phyloP scores from a whole-genome alignment of 2,888 invertebrate species.

The Habroteleia sp. region DNA sequence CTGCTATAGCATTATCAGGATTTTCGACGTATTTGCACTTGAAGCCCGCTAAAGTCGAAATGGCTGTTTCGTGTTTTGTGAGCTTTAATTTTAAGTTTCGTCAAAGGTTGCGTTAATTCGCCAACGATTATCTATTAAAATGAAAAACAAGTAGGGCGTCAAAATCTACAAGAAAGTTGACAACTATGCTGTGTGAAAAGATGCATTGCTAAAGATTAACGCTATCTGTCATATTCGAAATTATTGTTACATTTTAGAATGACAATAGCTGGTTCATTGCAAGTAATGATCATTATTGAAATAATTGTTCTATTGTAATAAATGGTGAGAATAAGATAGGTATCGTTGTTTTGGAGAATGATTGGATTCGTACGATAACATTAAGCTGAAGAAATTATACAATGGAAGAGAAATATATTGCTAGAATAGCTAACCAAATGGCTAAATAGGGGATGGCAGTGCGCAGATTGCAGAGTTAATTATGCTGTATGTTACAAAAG shows the following conservation, averaged over 20 bases:
- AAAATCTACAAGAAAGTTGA: constrained; percentile 12
- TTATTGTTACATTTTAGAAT: constrained; percentile 14
- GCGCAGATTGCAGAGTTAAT: constrained; percentile 59
- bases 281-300: constrained; percentile 28
- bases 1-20: constrained; percentile 51
- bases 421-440: constrained; percentile 53
- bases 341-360: constrained; percentile 35
- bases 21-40: constrained; percentile 56
- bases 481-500: constrained; percentile 61
- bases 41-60: constrained; percentile 56
- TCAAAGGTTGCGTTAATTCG: constrained; percentile 55
- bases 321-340: constrained; percentile 40
- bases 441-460: constrained; percentile 58
- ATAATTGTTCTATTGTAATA: constrained; percentile 33
- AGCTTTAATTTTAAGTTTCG: constrained; percentile 66
- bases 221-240: constrained; percentile 2
- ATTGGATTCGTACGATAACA: constrained; percentile 55
- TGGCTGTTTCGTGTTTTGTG: constrained; percentile 70
- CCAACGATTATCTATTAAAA: constrained; percentile 57
- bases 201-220: not conserved
- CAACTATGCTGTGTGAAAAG: not conserved
- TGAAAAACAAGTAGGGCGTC: constrained; percentile 9
- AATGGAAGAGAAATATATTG: constrained; percentile 49
- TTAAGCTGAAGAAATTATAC: constrained; percentile 59
- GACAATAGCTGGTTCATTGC: constrained; percentile 5